Conservation (phyloP, 2,113 vertebrate genomes). For the Emydura subglobosa region DNA sequence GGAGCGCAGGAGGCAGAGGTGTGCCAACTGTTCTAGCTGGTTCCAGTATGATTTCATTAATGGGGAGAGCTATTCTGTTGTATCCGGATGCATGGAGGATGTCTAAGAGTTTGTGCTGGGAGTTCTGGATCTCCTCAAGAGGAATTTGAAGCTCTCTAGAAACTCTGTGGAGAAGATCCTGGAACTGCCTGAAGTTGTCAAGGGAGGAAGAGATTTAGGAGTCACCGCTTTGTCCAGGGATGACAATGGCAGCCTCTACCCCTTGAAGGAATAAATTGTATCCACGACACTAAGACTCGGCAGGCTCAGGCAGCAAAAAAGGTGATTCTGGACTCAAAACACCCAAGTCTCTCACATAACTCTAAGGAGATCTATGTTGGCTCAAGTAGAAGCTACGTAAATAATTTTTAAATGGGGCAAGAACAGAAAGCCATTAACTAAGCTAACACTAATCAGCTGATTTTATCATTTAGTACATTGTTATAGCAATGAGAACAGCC, state of each 20-base stretch:
- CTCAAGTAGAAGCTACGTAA: neutral
- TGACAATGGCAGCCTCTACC: neutral
- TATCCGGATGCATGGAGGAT: neutral
- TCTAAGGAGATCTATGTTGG: rapidly evolving
- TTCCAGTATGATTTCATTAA: too few relatives aligned
- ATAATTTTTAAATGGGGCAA: neutral
- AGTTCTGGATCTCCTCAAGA: neutral
- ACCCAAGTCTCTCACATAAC: neutral
- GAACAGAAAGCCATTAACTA: neutral
- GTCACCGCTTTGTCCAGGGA: neutral
- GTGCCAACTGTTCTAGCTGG: too few relatives aligned
- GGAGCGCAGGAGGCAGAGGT: too few relatives aligned
- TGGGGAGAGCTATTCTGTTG: neutral
- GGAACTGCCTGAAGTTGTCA: neutral
- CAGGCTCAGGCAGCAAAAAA: neutral
- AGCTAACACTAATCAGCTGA: neutral
- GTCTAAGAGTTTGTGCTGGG: neutral
- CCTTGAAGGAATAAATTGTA: neutral
- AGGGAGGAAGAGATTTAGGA: neutral
- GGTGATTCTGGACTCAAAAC: neutral
- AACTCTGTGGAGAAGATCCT: neutral
- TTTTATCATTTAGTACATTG: neutral
- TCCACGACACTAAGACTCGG: neutral
- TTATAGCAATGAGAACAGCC: neutral
- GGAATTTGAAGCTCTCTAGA: neutral